Conservation (phyloP, 2,113 vertebrate species). For the Thinocorus orbignyianus region DNA sequence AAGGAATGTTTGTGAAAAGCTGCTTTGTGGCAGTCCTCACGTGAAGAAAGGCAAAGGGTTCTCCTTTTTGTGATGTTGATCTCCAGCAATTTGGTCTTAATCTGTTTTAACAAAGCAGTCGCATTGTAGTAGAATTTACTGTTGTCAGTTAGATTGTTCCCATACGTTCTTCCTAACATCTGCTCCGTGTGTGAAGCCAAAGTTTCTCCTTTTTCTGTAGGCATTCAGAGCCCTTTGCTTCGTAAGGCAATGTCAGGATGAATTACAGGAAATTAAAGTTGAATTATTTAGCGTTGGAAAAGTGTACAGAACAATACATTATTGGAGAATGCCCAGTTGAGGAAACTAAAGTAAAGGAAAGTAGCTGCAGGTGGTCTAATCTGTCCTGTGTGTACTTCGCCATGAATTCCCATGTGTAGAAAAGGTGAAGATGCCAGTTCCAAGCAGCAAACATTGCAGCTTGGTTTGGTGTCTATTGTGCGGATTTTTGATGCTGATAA, state of each 20-base stretch:
- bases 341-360: not conserved
- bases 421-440: not conserved
- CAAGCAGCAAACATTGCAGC: not conserved
- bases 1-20: not conserved
- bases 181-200: constrained; percentile 59
- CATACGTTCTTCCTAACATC: constrained; percentile 65
- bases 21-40: not conserved
- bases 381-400: not conserved
- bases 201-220: constrained; percentile 12
- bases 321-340: not conserved
- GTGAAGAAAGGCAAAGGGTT: constrained; percentile 38
- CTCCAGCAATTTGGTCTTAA: constrained; percentile 41
- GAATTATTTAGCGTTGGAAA: constrained; percentile 24
- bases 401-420: not conserved
- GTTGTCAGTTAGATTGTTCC: constrained; percentile 51
- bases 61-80: constrained; percentile 30
- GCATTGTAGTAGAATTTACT: constrained; percentile 23
- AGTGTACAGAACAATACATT: constrained; percentile 17
- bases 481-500: not conserved
- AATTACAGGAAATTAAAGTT: constrained; percentile 59
- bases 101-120: constrained; percentile 24
- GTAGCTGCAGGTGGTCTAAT: constrained; percentile 51
- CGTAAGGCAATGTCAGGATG: constrained; percentile 29
- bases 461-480: rapidly evolving
- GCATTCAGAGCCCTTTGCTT: constrained; percentile 38